Conservation (phyloP, 1,140 invertebrate genomes). For the Listronotus oregonensis region DNA sequence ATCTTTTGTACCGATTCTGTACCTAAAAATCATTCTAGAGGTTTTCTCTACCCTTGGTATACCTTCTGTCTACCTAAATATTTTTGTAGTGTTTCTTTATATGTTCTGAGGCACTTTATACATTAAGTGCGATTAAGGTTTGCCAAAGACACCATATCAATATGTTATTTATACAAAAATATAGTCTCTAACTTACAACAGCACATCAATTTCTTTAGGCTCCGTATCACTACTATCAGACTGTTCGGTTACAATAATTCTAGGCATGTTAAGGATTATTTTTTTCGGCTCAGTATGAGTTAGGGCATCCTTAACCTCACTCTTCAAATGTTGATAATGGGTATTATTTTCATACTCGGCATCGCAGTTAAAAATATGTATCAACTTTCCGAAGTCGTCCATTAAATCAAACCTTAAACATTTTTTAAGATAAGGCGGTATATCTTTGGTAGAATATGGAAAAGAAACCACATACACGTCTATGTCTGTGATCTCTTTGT, state of each 20-base stretch:
- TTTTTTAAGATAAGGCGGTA: constrained; percentile 32
- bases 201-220: constrained; percentile 34
- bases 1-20: no score
- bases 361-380: constrained; percentile 32
- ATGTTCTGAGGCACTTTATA: no score
- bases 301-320: constrained; percentile 28
- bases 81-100: no score
- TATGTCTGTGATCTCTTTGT: constrained; percentile 18
- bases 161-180: no score
- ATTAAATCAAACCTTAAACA: constrained; percentile 36
- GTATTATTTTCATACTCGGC: constrained; percentile 18
- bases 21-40: no score
- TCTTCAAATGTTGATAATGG: constrained; percentile 28
- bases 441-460: constrained; percentile 38
- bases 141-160: no score
- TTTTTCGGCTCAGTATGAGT: constrained; percentile 32
- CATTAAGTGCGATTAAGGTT: no score
- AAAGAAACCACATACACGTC: constrained; percentile 33
- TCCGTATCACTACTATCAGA: constrained; percentile 33
- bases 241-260: constrained; percentile 42
- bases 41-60: no score
- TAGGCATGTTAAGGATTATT: constrained; percentile 34
- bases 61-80: no score
- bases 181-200: constrained; percentile 28
- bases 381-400: constrained; percentile 39